Conservation (phyloP, 2,113 vertebrate genomes). For the Pomatorhinus ruficollis region DNA sequence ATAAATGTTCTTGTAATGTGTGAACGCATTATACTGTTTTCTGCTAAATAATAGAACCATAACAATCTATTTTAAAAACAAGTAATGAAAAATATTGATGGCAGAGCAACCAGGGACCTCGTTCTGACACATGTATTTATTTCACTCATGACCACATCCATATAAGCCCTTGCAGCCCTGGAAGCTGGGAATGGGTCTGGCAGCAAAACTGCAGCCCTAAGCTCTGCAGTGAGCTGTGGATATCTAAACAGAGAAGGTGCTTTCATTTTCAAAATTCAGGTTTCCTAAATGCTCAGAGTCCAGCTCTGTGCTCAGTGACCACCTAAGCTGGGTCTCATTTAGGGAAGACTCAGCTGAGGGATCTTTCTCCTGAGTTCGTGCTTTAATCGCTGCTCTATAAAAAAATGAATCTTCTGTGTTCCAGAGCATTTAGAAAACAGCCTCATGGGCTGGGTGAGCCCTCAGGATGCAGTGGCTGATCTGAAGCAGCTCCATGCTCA, state of each 20-base stretch:
- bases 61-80: conserved; percentile 62
- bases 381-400: not conserved
- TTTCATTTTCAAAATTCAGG: not conserved
- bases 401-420: not conserved
- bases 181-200: not conserved
- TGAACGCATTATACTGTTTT: conserved; percentile 50
- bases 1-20: conserved; percentile 57
- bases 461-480: not conserved
- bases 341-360: not conserved
- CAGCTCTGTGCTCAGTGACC: not conserved
- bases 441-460: not conserved
- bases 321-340: not conserved
- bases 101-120: conserved; percentile 9
- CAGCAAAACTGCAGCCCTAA: not conserved
- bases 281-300: not conserved
- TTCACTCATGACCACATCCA: conserved; percentile 7
- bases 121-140: conserved; percentile 4
- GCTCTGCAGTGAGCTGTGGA: not conserved
- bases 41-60: conserved; percentile 63
- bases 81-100: conserved; percentile 65
- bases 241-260: not conserved
- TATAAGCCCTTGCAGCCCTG: not conserved
- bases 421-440: not conserved
- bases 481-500: not conserved
- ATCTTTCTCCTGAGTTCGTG: not conserved